phyloP scores from a whole-genome alignment of 2,113 vertebrate species.

The Catharus minimus region DNA sequence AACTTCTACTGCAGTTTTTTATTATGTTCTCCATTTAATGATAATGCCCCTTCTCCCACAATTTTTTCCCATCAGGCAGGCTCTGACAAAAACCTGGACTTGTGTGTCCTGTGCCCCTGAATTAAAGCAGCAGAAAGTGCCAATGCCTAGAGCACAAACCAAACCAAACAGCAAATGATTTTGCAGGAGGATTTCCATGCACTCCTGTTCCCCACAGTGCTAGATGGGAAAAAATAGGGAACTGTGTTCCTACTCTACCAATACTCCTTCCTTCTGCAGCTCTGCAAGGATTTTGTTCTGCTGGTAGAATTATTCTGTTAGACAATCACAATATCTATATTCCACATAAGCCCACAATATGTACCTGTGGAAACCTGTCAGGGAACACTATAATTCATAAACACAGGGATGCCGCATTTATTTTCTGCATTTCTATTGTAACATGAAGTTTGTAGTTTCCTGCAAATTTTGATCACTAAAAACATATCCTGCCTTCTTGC shows the following conservation, averaged over 20 bases:
- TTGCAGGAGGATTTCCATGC: not conserved
- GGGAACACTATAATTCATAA: not conserved
- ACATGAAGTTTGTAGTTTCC: not conserved
- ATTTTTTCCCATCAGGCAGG: not conserved
- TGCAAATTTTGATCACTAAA: not conserved
- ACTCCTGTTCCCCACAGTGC: not conserved
- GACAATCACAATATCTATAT: not conserved
- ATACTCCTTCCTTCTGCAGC: not conserved
- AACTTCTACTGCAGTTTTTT: not conserved
- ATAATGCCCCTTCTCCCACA: not conserved
- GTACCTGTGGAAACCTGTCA: not conserved
- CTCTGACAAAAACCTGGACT: not conserved
- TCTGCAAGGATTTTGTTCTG: not conserved
- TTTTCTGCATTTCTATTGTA: not conserved
- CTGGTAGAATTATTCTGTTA: not conserved
- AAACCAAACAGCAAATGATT: not conserved
- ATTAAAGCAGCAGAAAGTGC: not conserved
- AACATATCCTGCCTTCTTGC: not conserved
- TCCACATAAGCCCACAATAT: not conserved
- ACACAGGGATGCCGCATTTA: not conserved
- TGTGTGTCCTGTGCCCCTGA: not conserved
- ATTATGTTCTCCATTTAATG: not conserved
- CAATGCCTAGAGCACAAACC: not conserved
- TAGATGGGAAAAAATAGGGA: not conserved
- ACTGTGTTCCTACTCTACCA: not conserved